Evolutionary conservation across 2,888 invertebrate species (phyloP).

Genomic region (Phasia obesa): DNA sequence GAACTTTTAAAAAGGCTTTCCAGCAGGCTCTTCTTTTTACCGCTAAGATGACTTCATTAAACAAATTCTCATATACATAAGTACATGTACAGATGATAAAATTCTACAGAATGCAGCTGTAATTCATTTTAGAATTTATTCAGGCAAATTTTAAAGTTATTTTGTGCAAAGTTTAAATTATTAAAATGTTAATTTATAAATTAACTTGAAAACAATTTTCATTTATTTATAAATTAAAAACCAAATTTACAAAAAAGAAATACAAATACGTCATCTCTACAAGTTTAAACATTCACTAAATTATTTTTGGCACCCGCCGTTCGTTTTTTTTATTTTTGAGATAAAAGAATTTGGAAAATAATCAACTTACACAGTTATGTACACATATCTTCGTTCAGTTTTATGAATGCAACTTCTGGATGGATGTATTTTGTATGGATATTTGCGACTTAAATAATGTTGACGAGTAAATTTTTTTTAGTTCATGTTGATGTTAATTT

Average conservation of each 20-base stretch:
- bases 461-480: slow-evolving; percentile 57
- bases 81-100: no score
- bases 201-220: slow-evolving; percentile 44
- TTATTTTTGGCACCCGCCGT: no score
- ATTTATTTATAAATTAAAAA: slow-evolving; percentile 42
- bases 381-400: not conserved
- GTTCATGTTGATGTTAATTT: slow-evolving; percentile 46
- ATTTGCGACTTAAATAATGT: not conserved
- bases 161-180: slow-evolving; percentile 41
- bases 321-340: not conserved
- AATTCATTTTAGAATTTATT: not conserved
- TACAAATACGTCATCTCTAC: no score
- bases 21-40: no score
- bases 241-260: slow-evolving; percentile 7
- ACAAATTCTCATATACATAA: no score
- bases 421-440: no score
- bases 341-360: not conserved
- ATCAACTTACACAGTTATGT: no score
- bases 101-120: not conserved
- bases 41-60: no score
- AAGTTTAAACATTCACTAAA: no score
- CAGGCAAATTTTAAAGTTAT: slow-evolving; percentile 37
- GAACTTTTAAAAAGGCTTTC: no score
- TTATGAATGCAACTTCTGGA: not conserved
- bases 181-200: slow-evolving; percentile 47